Evolutionary conservation across 2,113 vertebrate genomes (phyloP).

Genomic region (Sapajus apella): DNA sequence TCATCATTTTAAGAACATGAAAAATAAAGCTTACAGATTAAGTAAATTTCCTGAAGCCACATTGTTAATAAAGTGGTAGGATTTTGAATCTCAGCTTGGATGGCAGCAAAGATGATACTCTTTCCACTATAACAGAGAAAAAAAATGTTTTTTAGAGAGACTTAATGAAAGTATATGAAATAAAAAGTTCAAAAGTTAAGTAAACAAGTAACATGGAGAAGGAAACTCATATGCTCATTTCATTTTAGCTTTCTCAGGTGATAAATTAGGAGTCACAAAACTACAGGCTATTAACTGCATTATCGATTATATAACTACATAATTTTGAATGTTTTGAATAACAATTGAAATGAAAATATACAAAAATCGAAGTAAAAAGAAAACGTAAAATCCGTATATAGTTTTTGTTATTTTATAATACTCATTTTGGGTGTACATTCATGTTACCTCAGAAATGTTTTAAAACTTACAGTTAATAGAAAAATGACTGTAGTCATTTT

Average conservation of each 20-base stretch:
- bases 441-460: background rate
- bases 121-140: background rate
- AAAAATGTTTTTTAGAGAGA: background rate
- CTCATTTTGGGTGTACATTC: background rate
- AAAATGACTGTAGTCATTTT: background rate
- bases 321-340: background rate
- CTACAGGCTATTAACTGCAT: background rate
- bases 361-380: background rate
- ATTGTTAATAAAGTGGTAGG: background rate
- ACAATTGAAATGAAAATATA: background rate
- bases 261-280: background rate
- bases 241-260: background rate
- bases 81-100: background rate
- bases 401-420: background rate
- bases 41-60: background rate
- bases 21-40: background rate
- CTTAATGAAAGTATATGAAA: background rate
- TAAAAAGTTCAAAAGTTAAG: background rate
- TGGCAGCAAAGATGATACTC: background rate
- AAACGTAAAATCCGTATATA: background rate
- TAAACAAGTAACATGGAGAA: background rate
- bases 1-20: background rate
- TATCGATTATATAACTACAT: background rate
- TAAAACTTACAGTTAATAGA: background rate
- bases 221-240: background rate